Evolutionary conservation across 2,888 invertebrate genomes (phyloP), one percentile per base, ranked within the genome.

Genomic region (Taphrorychus bicolor): DNA sequence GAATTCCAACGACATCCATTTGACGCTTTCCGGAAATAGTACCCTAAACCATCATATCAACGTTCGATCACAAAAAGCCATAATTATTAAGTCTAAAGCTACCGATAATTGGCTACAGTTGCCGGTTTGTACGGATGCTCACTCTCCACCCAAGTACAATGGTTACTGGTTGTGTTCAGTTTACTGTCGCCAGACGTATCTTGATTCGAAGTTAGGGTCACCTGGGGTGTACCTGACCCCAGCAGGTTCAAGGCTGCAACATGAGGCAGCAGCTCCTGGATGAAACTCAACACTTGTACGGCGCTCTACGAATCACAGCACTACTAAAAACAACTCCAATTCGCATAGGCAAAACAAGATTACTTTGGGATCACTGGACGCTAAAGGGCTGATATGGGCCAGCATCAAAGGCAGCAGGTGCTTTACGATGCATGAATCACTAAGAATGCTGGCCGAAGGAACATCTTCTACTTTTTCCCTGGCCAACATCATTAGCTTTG

Each of bases 101-200:
- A 92, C 91, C 90, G 88, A 82, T 92, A 94, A 79, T 94, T 93
- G 42, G 91, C 89, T 24, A 96, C 91, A 16, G 91, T 87, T 0
- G 95, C 91, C 42, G 94, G 91, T 81, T 93, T 93, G 82, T 98
- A 98, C 0, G 98, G 98, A 85, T 98, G 98, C 42, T 97, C 96
- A 80, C 97, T 97, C 83, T 98, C 98, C 0, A 97, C 89, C 86
- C 94, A 90, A 3, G 95, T 92, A 80, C 94, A 96, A 83, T 94
- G 93, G 77, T 91, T 90, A 67, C 94, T 92, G 1, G 94, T 93
- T 21, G 94, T 94, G 56, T 78, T 78, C 2, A 74, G 71, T 62
- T 73, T 75, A 54, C 71, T 71, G 51, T 80, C 80, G 11, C 72
- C n/a, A 60, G 5, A 9, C 4, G 67, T 62, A 11, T 63, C 66